Percentiles rank a stretch among this genome's conserved stretches.
phyloP scores from a whole-genome alignment of 1,140 invertebrate species.

The Musca domestica region DNA sequence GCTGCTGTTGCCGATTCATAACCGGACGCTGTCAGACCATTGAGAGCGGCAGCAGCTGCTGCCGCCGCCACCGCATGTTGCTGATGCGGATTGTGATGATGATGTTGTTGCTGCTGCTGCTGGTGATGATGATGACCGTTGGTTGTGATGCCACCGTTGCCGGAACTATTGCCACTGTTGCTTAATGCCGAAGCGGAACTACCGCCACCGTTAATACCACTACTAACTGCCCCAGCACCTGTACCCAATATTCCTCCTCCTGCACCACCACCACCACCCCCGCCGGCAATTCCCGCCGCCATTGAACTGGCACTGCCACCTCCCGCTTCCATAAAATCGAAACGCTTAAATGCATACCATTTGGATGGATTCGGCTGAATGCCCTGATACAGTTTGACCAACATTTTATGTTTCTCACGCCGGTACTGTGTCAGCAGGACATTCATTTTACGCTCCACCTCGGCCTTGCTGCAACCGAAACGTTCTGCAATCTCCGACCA shows the following conservation, averaged over 20 bases:
- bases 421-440: conserved; percentile 57
- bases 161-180: conserved; percentile 18
- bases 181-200: not conserved
- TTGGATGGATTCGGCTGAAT: conserved; percentile 52
- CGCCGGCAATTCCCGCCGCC: conserved; percentile 20
- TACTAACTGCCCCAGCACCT: not conserved
- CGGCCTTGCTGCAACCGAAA: conserved; percentile 55
- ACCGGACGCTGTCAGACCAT: conserved; percentile 31
- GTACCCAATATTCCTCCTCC: no score
- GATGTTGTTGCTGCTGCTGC: conserved; percentile 24
- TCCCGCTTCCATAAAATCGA: conserved; percentile 51
- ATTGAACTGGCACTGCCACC: conserved; percentile 39
- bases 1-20: conserved; percentile 9
- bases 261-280: conserved; percentile 5
- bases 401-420: conserved; percentile 56
- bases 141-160: conserved; percentile 8
- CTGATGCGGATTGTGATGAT: conserved; percentile 26
- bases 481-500: conserved; percentile 56
- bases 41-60: conserved; percentile 31
- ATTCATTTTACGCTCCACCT: conserved; percentile 58
- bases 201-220: not conserved
- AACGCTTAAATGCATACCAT: conserved; percentile 52
- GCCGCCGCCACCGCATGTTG: conserved; percentile 40
- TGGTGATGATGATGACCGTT: conserved; percentile 39
- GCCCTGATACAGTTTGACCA: conserved; percentile 50